Evolutionary conservation across 37 sponge, comb jelly and placozoan species (phyloP), one percentile per base, ranked within the genome.

Genomic region (Spongilla lacustris): DNA sequence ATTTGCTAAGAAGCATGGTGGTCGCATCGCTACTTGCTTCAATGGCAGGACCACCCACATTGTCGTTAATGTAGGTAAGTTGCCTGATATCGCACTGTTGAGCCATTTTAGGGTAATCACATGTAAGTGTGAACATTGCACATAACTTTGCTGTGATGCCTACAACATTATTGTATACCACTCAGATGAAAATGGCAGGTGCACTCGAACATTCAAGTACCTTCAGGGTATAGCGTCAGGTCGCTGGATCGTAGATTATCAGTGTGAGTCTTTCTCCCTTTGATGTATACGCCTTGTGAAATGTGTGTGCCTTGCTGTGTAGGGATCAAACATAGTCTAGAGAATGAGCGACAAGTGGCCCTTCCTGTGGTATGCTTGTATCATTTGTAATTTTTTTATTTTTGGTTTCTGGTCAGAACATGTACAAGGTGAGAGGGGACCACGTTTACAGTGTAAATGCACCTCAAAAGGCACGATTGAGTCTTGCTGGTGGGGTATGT

Each of bases 141-240:
- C 46, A 46, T 46, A 46, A n/a, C n/a, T n/a, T n/a, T 46, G 46
- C 46, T 46, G 8, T 46, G 46, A 8, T 46, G 46, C 46, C 8
- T 46, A 46, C 46, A 46, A 46, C 46, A 46, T 46, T 46, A 46
- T 46, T 46, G 4, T 46, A 10, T 46, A 46, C 46, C 8, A 8
- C 25, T 37, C 29, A 71, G 86, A 86, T 79, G 80, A 86, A 79
- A 86, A 86, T 46, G 68, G 75, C 19, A 50, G 58, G 13, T 86
- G 86, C 27, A 71, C 78, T 28, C 77, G 86, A 22, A 86, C 86
- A 22, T 36, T 86, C 73, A 86, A 86, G 80, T 86, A 86, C 80
- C 73, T 86, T 27, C 80, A 79, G 29, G 79, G 80, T 21, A 0
- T 86, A 31, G 86, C 86, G 8, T 72, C 80, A 41, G 80, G 80